These are phyloP conservation scores for Eutrigla gurnardus DNA, from an alignment of 2,797 vertebrate genomes.

Conservation along the genomic window DNA sequence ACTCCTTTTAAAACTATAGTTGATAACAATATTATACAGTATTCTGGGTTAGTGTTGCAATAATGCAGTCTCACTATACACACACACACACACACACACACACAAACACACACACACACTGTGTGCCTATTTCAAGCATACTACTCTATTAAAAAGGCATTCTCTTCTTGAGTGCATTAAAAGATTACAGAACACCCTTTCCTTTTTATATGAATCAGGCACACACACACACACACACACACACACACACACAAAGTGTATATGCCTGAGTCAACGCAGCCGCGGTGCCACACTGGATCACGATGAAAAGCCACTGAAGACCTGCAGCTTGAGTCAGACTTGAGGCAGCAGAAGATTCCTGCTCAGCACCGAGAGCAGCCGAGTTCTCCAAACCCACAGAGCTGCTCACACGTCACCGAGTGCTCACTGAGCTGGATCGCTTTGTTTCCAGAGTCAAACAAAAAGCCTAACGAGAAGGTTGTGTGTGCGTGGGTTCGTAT, in stretches of 20 bases:
- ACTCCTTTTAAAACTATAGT: neutral
- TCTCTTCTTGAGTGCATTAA: neutral
- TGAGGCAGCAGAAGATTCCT: conserved; percentile 44
- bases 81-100: conserved; percentile 19
- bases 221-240: conserved; percentile 23
- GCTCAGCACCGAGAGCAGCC: conserved; percentile 29
- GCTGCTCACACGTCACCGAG: conserved; percentile 55
- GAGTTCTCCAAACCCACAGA: conserved; percentile 20
- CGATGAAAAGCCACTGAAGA: conserved; percentile 45
- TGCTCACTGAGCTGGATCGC: conserved; percentile 59
- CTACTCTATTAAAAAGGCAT: too few species aligned
- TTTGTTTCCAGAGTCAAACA: conserved; percentile 51
- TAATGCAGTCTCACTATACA: conserved; percentile 10
- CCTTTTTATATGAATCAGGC: neutral
- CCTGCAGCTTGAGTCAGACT: conserved; percentile 41
- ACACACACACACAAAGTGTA: conserved; percentile 20
- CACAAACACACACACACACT: conserved; percentile 22
- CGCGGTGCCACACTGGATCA: conserved; percentile 53
- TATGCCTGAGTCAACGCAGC: conserved; percentile 45
- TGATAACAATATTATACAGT: neutral
- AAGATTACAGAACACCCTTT: neutral
- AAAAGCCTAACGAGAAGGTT: conserved; percentile 23
- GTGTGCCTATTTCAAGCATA: conserved; percentile 12
- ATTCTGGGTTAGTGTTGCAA: conserved; percentile 21
- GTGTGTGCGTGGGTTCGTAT: neutral